Percentiles rank a stretch among this genome's conserved stretches.
These are phyloP conservation scores for Trissolcus basalis DNA, from an alignment of 1,140 invertebrate species.

Conservation along the genomic window DNA sequence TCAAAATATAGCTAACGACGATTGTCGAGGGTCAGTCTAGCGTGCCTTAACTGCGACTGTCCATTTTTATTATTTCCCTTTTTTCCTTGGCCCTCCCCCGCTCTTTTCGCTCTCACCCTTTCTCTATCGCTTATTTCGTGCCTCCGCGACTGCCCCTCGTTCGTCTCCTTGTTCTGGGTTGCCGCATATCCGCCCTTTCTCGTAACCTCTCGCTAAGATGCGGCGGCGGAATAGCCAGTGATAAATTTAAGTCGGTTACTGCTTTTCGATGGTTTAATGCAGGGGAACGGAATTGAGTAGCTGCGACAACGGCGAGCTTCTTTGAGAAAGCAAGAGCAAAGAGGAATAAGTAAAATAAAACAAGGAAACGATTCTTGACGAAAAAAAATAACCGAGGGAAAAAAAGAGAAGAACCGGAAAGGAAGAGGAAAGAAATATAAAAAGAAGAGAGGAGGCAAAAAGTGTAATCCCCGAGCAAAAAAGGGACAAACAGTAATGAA, in stretches of 20 bases:
- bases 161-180: slow-evolving; percentile 7
- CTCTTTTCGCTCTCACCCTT: slow-evolving; percentile 28
- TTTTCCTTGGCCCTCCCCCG: slow-evolving; percentile 24
- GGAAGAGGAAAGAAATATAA: no score
- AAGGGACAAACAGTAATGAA: slow-evolving; percentile 57
- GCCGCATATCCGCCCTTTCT: slow-evolving; percentile 39
- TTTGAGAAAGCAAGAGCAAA: slow-evolving; percentile 46
- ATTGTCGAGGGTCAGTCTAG: slow-evolving; percentile 74
- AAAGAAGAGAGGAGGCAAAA: slow-evolving; percentile 8
- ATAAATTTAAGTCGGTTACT: slow-evolving; percentile 75
- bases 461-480: slow-evolving; percentile 55
- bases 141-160: not conserved
- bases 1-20: slow-evolving; percentile 71
- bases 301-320: slow-evolving; percentile 63
- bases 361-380: slow-evolving; percentile 6
- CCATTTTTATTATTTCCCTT: slow-evolving; percentile 72
- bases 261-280: slow-evolving; percentile 72
- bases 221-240: slow-evolving; percentile 65
- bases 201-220: slow-evolving; percentile 44
- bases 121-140: slow-evolving; percentile 53
- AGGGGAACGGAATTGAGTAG: slow-evolving; percentile 69
- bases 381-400: not conserved
- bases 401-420: slow-evolving; percentile 15
- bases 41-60: slow-evolving; percentile 72
- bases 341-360: slow-evolving; percentile 47